Evolutionary conservation across 2,797 vertebrate genomes (phyloP), one percentile per base, ranked within the genome.

Genomic region (Fringilla coelebs): DNA sequence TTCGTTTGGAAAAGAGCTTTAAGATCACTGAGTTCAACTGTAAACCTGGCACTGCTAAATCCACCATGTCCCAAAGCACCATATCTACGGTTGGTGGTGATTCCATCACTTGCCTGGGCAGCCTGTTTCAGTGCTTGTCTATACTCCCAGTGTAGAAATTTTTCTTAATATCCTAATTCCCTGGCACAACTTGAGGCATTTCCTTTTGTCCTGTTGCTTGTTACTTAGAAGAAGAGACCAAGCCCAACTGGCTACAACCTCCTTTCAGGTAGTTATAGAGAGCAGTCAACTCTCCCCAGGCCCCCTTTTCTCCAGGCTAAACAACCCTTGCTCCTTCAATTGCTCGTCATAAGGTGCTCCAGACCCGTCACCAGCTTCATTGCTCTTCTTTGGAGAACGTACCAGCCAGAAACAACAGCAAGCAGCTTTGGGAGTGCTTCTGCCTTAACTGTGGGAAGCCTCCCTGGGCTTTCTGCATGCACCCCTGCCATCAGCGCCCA

Each of bases 331-430:
- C 10, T 58, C 19, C 66, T 60, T 78, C 51, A 78, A 1, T 13
- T 6, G 8, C n/a, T 67, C 2, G 0, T 32, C 46, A 3, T 17
- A 22, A 46, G 34, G 12, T 52, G 25, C 34, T 73, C 25, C 36
- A 77, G 29, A 49, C 22, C 14, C 3, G 1, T 45, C 51, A 45
- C 32, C 49, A 63, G 12, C 29, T 73, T 52, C 22, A 24, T 0
- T 48, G 32, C 66, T 68, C 34, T 54, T 49, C 40, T 70, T 32
- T 60, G 40, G 38, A 65, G 32, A 75, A 34, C 4, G 0, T 2
- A 5, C 18, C 7, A 24, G 24, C n/a, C 31, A 68, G 25, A 68
- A 82, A 29, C 5, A 57, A 12, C 11, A 34, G 13, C 26, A 40
- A 45, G n/a, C 31, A 51, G 20, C 71, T 79, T 11, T 19, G 62